phyloP scores from a whole-genome alignment of 2,797 vertebrate genomes.

The Loriculus beryllinus region DNA sequence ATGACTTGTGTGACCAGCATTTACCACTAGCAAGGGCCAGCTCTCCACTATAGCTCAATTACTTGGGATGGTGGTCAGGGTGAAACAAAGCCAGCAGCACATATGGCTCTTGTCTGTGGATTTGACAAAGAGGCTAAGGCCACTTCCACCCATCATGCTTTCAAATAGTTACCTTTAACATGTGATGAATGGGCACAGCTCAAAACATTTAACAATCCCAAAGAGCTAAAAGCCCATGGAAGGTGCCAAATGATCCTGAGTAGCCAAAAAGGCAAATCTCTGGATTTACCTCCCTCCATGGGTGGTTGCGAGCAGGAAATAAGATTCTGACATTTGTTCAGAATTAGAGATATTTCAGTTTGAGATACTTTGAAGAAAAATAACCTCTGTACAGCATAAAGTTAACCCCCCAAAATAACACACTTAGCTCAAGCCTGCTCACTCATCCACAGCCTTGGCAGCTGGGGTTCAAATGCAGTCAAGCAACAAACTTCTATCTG shows the following conservation, averaged over 20 bases:
- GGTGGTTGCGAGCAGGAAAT: background rate
- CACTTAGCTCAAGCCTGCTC: background rate
- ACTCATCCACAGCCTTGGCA: background rate
- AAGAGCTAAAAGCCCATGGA: background rate
- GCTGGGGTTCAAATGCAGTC: background rate
- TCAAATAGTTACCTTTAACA: background rate
- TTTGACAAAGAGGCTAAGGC: background rate
- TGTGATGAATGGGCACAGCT: background rate
- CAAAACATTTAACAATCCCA: background rate
- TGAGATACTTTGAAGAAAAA: background rate
- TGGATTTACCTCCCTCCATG: background rate
- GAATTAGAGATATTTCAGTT: background rate
- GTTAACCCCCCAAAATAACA: background rate
- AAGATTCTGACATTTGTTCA: background rate
- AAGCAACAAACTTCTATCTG: background rate
- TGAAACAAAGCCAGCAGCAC: rapidly evolving
- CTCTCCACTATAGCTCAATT: rapidly evolving
- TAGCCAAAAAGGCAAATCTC: background rate
- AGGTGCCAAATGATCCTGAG: background rate
- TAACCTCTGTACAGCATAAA: background rate
- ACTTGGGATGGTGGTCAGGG: background rate
- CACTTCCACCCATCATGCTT: background rate
- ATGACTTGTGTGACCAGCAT: background rate
- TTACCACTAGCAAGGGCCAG: background rate
- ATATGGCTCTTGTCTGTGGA: background rate